phyloP scores from a whole-genome alignment of 2,888 invertebrate species.

The Ornithoptera alexandrae region DNA sequence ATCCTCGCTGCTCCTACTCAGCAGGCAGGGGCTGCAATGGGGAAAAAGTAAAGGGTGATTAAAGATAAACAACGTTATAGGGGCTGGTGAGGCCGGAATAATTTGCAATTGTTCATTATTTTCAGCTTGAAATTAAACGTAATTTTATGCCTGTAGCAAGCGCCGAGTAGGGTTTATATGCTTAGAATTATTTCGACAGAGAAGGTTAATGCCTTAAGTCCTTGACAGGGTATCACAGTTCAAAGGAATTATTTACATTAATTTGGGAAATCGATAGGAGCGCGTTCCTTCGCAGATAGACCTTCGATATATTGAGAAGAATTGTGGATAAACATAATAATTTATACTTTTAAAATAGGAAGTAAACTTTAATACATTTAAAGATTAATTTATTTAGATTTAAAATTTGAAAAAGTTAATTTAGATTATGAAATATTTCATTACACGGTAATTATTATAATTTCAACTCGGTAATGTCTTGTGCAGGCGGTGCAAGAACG shows the following conservation, averaged over 20 bases:
- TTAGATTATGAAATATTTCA: too few relatives aligned
- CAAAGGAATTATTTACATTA: not conserved
- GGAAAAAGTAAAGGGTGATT: conserved; percentile 72
- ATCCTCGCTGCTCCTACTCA: conserved; percentile 51
- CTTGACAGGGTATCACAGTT: not conserved
- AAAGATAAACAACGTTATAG: conserved; percentile 73
- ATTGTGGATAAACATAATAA: too few relatives aligned
- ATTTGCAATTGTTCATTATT: conserved; percentile 73
- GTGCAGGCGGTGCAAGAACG: too few relatives aligned
- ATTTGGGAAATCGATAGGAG: not conserved
- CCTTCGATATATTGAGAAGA: not conserved
- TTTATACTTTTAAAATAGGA: too few relatives aligned
- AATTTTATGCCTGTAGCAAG: conserved; percentile 53
- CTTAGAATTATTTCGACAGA: not conserved
- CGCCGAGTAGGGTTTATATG: conserved; percentile 50
- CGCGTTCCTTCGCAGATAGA: not conserved
- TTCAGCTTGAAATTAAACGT: conserved; percentile 59
- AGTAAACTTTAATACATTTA: too few relatives aligned
- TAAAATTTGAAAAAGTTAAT: too few relatives aligned
- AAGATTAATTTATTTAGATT: too few relatives aligned
- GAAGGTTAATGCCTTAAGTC: not conserved
- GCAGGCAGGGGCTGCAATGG: conserved; percentile 56
- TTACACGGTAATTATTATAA: too few relatives aligned
- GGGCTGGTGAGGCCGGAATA: conserved; percentile 49
- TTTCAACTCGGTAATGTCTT: too few relatives aligned